Conservation (phyloP, 2,113 vertebrate genomes). For the Rostratula benghalensis region DNA sequence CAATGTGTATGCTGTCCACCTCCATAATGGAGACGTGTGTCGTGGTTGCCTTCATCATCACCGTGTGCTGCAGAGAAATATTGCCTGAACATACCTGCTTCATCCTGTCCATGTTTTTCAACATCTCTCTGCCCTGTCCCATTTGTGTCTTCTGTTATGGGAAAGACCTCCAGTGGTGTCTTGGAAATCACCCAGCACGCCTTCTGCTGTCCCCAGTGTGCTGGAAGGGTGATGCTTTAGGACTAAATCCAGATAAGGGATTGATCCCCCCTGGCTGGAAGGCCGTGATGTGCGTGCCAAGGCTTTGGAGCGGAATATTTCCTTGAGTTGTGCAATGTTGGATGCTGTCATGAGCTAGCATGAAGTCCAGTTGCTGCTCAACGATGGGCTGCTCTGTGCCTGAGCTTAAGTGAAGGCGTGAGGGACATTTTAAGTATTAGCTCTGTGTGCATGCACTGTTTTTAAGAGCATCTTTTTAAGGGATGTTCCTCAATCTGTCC, state of each 20-base stretch:
- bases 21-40: accelerated
- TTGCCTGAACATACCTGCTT: not conserved
- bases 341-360: not conserved
- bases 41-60: accelerated
- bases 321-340: accelerated
- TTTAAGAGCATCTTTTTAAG: not conserved
- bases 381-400: not conserved
- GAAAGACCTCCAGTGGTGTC: not conserved
- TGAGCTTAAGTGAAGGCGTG: not conserved
- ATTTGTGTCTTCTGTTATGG: not conserved
- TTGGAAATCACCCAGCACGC: not conserved
- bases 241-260: not conserved
- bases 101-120: not conserved
- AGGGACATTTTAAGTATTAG: not conserved
- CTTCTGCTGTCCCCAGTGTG: not conserved
- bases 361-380: not conserved
- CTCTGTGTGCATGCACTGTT: not conserved
- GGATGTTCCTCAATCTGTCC: not conserved
- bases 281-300: not conserved
- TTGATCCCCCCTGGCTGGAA: not conserved
- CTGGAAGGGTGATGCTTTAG: not conserved
- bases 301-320: not conserved
- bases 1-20: accelerated
- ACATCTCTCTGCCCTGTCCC: not conserved
- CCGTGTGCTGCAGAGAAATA: not conserved